These are phyloP conservation scores for cat (Felis catus) DNA, from an alignment of 2,113 vertebrate genomes.

Conservation along the genomic window F.catus_Fca126_mat1.0 CM031415.1:122952501-122953000, in stretches of 20 bases:
- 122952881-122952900: neutral
- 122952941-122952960: neutral
- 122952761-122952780: neutral
- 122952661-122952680: neutral
- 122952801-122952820: neutral
- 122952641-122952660: neutral
- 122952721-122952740: neutral
- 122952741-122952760: neutral
- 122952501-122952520: no score
- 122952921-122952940: neutral
- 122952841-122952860: neutral
- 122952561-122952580: neutral
- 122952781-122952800: neutral
- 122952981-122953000: rapidly evolving
- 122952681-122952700: no score
- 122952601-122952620: neutral
- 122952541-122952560: neutral
- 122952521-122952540: neutral
- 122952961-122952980: neutral
- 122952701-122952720: neutral
- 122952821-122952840: neutral
- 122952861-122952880: neutral
- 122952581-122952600: neutral
- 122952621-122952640: neutral
- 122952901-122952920: rapidly evolving